phyloP scores from a whole-genome alignment of 2,113 vertebrate species.

The Collichthys lucidus region DNA sequence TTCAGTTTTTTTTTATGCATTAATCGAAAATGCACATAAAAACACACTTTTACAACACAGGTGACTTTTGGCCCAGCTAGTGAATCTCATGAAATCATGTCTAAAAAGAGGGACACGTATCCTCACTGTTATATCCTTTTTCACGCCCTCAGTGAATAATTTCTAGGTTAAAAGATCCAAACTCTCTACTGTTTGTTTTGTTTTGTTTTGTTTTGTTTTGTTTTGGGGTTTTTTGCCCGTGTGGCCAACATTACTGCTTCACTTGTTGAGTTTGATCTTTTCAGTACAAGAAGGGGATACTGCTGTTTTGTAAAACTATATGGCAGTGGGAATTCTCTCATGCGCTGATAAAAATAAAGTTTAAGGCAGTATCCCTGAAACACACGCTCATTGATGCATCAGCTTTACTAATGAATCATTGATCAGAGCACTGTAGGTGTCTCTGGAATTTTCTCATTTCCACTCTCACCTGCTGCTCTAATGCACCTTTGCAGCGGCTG shows the following conservation, averaged over 20 bases:
- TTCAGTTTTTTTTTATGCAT: no score
- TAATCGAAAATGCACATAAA: no score
- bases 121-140: slow-evolving; percentile 3
- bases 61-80: background rate
- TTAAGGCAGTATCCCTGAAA: slow-evolving; percentile 24
- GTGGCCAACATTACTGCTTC: background rate
- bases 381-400: slow-evolving; percentile 24
- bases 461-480: slow-evolving; percentile 1
- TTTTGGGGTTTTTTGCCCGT: background rate
- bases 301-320: slow-evolving; percentile 13
- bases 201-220: background rate
- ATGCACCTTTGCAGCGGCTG: slow-evolving; percentile 16
- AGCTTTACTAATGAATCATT: slow-evolving; percentile 19
- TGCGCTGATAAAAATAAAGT: slow-evolving; percentile 10
- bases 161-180: background rate
- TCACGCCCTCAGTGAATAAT: slow-evolving; percentile 1
- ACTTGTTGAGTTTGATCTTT: slow-evolving; percentile 19
- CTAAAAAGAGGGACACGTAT: background rate
- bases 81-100: slow-evolving; percentile 1
- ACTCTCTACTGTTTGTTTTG: background rate
- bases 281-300: background rate
- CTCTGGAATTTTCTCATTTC: slow-evolving; percentile 28
- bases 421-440: slow-evolving; percentile 11
- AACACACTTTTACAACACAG: no score
- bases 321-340: background rate